These are phyloP conservation scores for Celastrina argiolus DNA, from an alignment of 2,888 invertebrate species.

Conservation along the genomic window DNA sequence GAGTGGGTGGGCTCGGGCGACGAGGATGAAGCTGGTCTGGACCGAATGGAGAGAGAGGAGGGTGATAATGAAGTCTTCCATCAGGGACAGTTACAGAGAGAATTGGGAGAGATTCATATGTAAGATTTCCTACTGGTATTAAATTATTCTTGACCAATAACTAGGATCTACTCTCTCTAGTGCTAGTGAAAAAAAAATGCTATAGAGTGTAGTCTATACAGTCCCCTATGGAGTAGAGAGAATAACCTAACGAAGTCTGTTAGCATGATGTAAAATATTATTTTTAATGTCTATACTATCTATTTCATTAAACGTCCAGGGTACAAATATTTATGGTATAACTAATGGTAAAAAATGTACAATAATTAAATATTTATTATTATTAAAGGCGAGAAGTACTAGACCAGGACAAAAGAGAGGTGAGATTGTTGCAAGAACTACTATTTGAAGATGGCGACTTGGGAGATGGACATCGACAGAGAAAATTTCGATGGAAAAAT, in stretches of 20 bases:
- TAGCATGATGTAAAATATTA: too few relatives aligned
- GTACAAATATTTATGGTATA: too few relatives aligned
- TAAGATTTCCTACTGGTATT: constrained; percentile 56
- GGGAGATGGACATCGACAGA: constrained; percentile 85
- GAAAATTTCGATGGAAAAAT: constrained; percentile 91
- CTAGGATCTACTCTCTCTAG: too few relatives aligned
- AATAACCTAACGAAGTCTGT: too few relatives aligned
- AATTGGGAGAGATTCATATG: constrained; percentile 92
- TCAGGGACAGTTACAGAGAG: constrained; percentile 84
- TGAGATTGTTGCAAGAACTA: constrained; percentile 89
- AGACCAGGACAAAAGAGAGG: constrained; percentile 92
- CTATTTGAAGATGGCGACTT: constrained; percentile 94
- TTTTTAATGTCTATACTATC: too few relatives aligned
- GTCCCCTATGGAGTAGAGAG: too few relatives aligned
- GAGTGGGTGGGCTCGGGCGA: constrained; percentile 91
- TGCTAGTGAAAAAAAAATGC: too few relatives aligned
- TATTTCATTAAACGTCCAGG: too few relatives aligned
- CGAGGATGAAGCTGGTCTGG: constrained; percentile 89
- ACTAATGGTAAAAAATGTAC: too few relatives aligned
- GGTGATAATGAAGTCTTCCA: constrained; percentile 92
- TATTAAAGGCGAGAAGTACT: constrained; percentile 83
- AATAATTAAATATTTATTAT: background rate
- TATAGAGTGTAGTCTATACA: too few relatives aligned
- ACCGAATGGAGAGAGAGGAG: constrained; percentile 88
- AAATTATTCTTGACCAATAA: too few relatives aligned